Evolutionary conservation across 2,113 vertebrate species (phyloP).

Genomic region (Sylvilagus bachmani): DNA sequence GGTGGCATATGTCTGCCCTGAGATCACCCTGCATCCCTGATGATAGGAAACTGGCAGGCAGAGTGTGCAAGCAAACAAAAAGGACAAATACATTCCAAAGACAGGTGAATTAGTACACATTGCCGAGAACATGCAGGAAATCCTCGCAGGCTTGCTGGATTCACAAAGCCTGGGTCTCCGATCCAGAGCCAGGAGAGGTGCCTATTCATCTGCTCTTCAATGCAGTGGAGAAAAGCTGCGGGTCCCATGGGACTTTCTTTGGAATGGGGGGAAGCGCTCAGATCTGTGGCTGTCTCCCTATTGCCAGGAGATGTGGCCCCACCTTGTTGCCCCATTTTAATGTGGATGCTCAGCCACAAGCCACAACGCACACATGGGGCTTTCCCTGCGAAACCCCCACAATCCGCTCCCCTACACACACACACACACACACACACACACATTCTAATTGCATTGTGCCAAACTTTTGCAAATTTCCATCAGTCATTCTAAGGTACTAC

Average conservation of each 20-base stretch:
- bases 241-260: background rate
- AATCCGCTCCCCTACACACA: background rate
- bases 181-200: background rate
- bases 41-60: conserved; percentile 81
- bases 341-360: conserved; percentile 52
- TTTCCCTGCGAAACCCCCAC: background rate
- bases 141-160: conserved; percentile 44
- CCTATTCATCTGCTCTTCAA: background rate
- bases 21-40: conserved; percentile 67
- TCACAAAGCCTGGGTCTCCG: background rate
- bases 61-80: conserved; percentile 77
- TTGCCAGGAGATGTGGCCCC: background rate
- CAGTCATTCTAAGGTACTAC: background rate
- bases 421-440: too few relatives aligned
- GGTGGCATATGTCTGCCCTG: conserved; percentile 74
- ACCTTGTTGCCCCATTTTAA: background rate
- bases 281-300: background rate
- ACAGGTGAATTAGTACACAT: conserved; percentile 81
- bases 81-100: conserved; percentile 71
- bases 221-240: background rate
- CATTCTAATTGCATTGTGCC: background rate
- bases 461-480: background rate
- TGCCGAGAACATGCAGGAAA: conserved; percentile 78
- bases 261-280: background rate
- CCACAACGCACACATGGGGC: background rate